Conservation (phyloP, 2,113 vertebrate genomes). For the Leiothrix lutea region DNA sequence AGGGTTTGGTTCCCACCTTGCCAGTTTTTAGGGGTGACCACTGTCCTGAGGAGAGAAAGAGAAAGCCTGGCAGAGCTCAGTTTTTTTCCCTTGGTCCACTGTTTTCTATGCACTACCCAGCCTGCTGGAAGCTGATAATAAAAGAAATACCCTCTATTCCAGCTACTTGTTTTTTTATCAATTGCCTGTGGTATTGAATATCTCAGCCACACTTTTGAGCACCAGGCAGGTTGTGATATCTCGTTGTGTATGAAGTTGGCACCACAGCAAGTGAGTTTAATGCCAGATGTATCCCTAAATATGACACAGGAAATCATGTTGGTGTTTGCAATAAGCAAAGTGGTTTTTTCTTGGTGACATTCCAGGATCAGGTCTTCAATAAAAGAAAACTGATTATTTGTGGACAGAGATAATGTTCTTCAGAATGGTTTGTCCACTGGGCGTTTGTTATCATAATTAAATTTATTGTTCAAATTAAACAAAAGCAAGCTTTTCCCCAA, state of each 20-base stretch:
- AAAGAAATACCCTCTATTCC: neutral
- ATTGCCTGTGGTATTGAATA: neutral
- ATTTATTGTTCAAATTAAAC: conserved; percentile 44
- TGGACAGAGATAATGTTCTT: conserved; percentile 6
- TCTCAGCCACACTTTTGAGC: neutral
- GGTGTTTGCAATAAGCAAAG: neutral
- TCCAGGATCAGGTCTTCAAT: neutral
- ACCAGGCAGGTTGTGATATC: neutral
- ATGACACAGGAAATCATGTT: neutral
- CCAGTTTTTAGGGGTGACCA: neutral
- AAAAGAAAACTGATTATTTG: conserved; percentile 18
- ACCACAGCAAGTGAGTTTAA: neutral
- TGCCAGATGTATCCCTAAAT: neutral
- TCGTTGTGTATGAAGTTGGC: neutral
- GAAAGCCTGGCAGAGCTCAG: neutral
- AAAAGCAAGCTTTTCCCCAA: conserved; percentile 35
- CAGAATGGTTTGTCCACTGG: conserved; percentile 18
- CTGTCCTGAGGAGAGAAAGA: neutral
- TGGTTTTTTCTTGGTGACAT: neutral
- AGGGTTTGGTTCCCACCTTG: neutral
- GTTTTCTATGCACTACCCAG: neutral
- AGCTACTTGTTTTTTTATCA: neutral
- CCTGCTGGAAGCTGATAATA: neutral
- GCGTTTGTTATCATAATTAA: conserved; percentile 46
- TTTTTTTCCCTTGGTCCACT: neutral